These are phyloP conservation scores for Iphiclides podalirius DNA, from an alignment of 2,888 invertebrate species.

Conservation along the genomic window DNA sequence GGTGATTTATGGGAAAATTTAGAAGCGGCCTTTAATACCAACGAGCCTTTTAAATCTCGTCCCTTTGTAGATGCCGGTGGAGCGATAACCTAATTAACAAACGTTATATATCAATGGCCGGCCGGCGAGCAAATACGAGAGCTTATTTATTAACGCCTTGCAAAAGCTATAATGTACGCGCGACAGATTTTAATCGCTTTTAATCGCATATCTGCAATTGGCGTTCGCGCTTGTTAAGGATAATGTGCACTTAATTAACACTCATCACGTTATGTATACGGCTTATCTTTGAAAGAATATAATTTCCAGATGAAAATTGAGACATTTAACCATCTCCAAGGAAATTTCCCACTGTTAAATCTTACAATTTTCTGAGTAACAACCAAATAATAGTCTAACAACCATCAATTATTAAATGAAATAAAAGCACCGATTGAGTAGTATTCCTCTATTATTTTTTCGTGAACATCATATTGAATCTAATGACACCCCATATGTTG, in stretches of 20 bases:
- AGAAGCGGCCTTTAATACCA: slow-evolving; percentile 75
- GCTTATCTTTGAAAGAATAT: not conserved
- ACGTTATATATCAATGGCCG: slow-evolving; percentile 68
- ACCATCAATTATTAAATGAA: too few species aligned
- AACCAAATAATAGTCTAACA: too few species aligned
- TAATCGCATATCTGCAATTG: slow-evolving; percentile 40
- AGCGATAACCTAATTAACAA: slow-evolving; percentile 78
- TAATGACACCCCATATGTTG: too few species aligned
- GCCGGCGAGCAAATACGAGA: slow-evolving; percentile 62
- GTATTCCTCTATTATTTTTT: too few species aligned
- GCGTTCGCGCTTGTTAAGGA: not conserved
- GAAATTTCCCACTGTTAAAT: too few species aligned
- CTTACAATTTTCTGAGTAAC: too few species aligned
- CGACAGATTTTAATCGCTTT: slow-evolving; percentile 46
- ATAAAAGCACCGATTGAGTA: too few species aligned
- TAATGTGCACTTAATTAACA: not conserved
- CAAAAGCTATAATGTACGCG: slow-evolving; percentile 43
- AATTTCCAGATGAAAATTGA: not conserved
- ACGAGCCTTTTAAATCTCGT: slow-evolving; percentile 63
- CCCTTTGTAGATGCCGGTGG: slow-evolving; percentile 73
- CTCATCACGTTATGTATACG: not conserved
- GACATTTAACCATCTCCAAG: too few species aligned
- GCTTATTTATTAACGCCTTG: slow-evolving; percentile 58
- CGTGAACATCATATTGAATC: too few species aligned
- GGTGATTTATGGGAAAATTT: slow-evolving; percentile 78